phyloP scores from a whole-genome alignment of 2,888 invertebrate genomes.

The Clunio marinus region DNA sequence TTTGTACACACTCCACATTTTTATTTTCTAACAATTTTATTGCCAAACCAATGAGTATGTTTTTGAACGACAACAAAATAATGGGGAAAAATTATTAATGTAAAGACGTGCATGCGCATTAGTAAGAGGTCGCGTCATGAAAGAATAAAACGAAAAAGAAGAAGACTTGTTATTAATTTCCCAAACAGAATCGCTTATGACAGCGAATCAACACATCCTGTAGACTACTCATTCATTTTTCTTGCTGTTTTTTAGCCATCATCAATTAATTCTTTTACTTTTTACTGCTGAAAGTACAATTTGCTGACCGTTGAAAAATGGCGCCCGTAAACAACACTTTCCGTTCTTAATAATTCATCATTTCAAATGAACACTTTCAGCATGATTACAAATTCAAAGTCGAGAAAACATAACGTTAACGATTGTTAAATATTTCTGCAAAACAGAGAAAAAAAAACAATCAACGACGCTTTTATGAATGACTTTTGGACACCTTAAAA shows the following conservation, averaged over 20 bases:
- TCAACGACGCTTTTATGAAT: neutral
- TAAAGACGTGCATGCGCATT: neutral
- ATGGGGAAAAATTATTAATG: too few relatives aligned
- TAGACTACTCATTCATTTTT: neutral
- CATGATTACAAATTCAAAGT: neutral
- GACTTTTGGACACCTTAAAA: neutral
- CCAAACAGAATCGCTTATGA: too few relatives aligned
- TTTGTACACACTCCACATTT: too few relatives aligned
- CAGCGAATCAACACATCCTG: constrained; percentile 4
- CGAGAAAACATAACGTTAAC: neutral
- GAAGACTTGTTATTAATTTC: neutral
- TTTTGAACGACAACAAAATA: too few relatives aligned
- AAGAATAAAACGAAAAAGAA: too few relatives aligned
- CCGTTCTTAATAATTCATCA: constrained; percentile 33
- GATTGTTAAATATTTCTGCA: neutral
- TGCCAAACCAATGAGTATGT: too few relatives aligned
- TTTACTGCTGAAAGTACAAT: neutral
- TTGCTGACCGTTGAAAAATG: constrained; percentile 2
- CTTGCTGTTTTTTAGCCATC: neutral
- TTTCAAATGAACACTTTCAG: too few relatives aligned
- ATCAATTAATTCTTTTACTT: neutral
- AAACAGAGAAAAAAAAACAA: too few relatives aligned
- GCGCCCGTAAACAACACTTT: constrained; percentile 26
- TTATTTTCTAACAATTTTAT: too few relatives aligned
- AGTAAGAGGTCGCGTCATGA: neutral